Evolutionary conservation across 2,797 vertebrate species (phyloP), one percentile per base, ranked within the genome.

Genomic region (Falco berigora): DNA sequence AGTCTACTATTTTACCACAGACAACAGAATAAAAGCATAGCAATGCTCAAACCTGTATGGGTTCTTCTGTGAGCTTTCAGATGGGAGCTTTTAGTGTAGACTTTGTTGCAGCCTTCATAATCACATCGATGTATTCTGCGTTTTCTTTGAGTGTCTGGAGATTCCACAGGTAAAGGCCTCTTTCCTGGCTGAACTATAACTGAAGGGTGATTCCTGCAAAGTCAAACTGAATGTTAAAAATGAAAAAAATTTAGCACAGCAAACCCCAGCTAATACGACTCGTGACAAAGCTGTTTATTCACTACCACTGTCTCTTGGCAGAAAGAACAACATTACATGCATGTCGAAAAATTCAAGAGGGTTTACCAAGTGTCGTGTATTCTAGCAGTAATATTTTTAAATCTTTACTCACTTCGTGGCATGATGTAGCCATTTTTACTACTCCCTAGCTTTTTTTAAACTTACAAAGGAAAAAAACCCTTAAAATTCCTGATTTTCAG

Each of bases 71-170:
- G 99, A 24, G 99, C 99, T 98, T 99, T 99, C 83, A 99, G 98
- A 94, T 99, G 99, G 78, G 99, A 99, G 97, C 99, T 99, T 97
- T 99, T 99, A 88, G 99, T 99, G 98, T 99, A 99, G 94, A 99
- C 99, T 97, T 99, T 99, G 98, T 99, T 99, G 97, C 99, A 99
- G 66, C 99, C 99, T 6, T 98, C 98, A 63, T 99, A 99, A 96
- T 99, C 99, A 20, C 99, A 99, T 87, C 99, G 98, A 96, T 99
- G 99, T 97, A 99, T 99, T 86, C 99, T 98, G 20, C 99, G 98
- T 96, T 99, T 99, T 94, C 99, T 98, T 73, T 99, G 98, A 0
- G 99, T 98, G 96, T 99, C 99, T 0, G 99, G 99, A 68, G 99
- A 99, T 78, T 99, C 99, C 32, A 98, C 97, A 30, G 99, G 98